Percentiles rank a stretch among this genome's conserved stretches.
These are phyloP conservation scores for Zalophus californianus DNA, from an alignment of 2,797 vertebrate species.

Conservation along the genomic window DNA sequence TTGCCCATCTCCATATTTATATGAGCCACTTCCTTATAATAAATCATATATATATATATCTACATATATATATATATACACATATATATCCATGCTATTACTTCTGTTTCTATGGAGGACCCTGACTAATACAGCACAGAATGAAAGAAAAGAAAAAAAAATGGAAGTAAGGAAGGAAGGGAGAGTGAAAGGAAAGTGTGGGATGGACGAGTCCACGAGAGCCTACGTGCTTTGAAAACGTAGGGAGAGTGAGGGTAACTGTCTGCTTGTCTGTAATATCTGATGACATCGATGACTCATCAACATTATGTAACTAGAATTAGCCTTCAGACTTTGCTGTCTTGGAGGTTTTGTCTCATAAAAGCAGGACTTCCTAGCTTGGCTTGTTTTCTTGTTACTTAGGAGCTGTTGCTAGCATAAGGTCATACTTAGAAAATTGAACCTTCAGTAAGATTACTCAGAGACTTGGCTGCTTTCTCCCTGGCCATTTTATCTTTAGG, in stretches of 20 bases:
- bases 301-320: not conserved
- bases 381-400: slow-evolving; percentile 67
- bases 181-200: not conserved
- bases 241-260: not conserved
- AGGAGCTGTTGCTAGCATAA: slow-evolving; percentile 66
- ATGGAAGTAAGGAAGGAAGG: not conserved
- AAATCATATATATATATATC: not conserved
- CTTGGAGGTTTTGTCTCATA: slow-evolving; percentile 1
- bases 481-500: slow-evolving; percentile 42
- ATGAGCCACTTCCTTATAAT: not conserved
- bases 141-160: not conserved
- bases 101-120: not conserved
- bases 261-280: not conserved
- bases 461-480: slow-evolving; percentile 51
- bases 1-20: not conserved
- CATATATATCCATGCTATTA: not conserved
- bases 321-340: slow-evolving; percentile 8
- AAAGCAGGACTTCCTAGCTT: slow-evolving; percentile 8
- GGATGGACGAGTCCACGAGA: not conserved
- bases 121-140: not conserved
- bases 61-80: not conserved
- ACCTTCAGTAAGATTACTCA: slow-evolving; percentile 66
- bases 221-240: not conserved
- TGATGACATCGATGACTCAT: slow-evolving; percentile 35
- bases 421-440: slow-evolving; percentile 69